Evolutionary conservation across 2,797 vertebrate species (phyloP).

Genomic region (Falco peregrinus): DNA sequence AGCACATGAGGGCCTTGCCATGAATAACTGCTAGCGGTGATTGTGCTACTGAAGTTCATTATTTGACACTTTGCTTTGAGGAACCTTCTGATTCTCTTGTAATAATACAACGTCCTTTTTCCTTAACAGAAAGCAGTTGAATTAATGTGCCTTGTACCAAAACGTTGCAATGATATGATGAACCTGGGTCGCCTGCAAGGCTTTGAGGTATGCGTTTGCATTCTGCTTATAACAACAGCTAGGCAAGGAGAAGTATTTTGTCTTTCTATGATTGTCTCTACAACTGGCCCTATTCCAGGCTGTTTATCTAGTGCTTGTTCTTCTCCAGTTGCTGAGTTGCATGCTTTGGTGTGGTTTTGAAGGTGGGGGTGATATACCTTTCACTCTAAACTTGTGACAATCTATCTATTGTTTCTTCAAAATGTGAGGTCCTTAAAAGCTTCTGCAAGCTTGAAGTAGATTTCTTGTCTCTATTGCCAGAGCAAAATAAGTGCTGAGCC

Average conservation of each 20-base stretch:
- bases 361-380: neutral
- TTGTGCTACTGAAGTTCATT: neutral
- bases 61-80: neutral
- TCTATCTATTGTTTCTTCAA: neutral
- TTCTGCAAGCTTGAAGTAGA: neutral
- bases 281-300: neutral
- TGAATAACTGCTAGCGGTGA: neutral
- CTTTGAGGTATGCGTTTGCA: constrained; percentile 85
- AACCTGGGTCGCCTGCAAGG: constrained; percentile 96
- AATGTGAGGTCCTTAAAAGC: neutral
- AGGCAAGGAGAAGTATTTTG: neutral
- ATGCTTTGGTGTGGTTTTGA: neutral
- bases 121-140: constrained; percentile 91
- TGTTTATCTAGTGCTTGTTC: neutral
- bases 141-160: constrained; percentile 98
- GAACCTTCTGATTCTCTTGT: neutral
- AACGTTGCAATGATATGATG: constrained; percentile 99
- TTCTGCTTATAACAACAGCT: neutral
- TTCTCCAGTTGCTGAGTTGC: neutral
- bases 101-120: neutral
- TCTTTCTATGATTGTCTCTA: neutral
- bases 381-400: neutral
- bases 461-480: neutral
- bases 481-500: neutral
- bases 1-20: neutral